Base-by-base conservation (phyloP, 1,140 invertebrate species). In the Asobara japonica region DNA sequence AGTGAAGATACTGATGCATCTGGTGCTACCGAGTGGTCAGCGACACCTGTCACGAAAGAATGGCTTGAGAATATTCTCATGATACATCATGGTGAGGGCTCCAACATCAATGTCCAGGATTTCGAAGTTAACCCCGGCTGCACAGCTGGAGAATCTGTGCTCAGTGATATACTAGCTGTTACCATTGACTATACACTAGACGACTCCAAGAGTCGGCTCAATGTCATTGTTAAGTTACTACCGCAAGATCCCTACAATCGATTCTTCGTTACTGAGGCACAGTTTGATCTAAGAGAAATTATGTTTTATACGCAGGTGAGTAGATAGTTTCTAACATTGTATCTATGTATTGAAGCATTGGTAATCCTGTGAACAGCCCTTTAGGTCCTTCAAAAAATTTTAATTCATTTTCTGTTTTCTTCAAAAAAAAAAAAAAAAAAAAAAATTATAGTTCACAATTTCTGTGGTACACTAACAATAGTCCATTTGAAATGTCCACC, bases 261-360 rank as follows among this genome's bases (percentile, higher is more conserved):
- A 29, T 91, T 91, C 70, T 94, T 94, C 81, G 93, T 94, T 30
- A 93, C 92, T 31, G 93, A 94, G 80, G 93, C 93, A 0, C 93
- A 94, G 83, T 94, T 95, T 80, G 93, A 95, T 84, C 89, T 94
- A 0, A 88, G 94, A 56, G 94, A 95, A 84, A 95, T 95, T 76
- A 91, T 94, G 72, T 95, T 95, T 85, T 95, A 95, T 81, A 95
- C 93, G 0, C 90, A 93, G 89, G 90, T 94, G 82, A 88, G 7
- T 20, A 18, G n/a, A n/a, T 11, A 18, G 29, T 25, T 48, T 65
- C n/a, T n/a, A n/a, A n/a, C n/a, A n/a, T 30, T 38, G 0, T 10
- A 0, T 25, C 31, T 33, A 33, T n/a, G 18, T 13, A n/a, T n/a
- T n/a, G n/a, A n/a, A n/a, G n/a, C n/a, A n/a, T n/a, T n/a, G n/a